A percentile compares a stretch with the other conserved stretches of the same genome.
Evolutionary conservation across 2,888 invertebrate species (phyloP).

Genomic region (Linyphia triangularis): DNA sequence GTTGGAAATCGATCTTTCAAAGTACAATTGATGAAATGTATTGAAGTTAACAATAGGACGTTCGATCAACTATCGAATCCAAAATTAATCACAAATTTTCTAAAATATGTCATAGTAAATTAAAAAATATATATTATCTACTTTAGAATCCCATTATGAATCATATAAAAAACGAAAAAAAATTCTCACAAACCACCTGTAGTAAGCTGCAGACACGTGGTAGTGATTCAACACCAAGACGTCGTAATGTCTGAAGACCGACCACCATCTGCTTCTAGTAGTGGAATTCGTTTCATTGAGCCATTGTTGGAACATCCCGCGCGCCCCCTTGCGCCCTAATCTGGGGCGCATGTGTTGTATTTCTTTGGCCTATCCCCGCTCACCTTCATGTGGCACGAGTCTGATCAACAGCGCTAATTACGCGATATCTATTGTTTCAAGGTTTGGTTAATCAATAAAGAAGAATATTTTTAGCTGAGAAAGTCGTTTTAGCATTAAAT

Average conservation of each 20-base stretch:
- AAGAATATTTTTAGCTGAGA: neutral
- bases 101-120: neutral
- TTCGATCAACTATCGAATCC: neutral
- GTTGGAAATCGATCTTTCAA: no score
- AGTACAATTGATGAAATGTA: neutral
- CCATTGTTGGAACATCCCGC: neutral
- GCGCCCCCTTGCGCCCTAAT: constrained; percentile 38
- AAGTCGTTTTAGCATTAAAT: no score
- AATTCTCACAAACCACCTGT: neutral
- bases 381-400: neutral
- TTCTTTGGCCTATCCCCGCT: neutral
- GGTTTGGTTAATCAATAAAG: neutral
- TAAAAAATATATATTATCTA: neutral
- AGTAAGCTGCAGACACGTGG: neutral
- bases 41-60: neutral
- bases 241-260: neutral
- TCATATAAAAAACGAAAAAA: no score
- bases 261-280: constrained; percentile 7
- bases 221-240: neutral
- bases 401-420: neutral
- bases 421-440: neutral
- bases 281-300: constrained; percentile 24
- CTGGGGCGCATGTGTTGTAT: neutral
- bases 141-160: neutral
- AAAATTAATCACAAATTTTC: neutral